Evolutionary conservation across 2,113 vertebrate species (phyloP), one percentile per base, ranked within the genome.

Genomic region (Pedionomus torquatus): DNA sequence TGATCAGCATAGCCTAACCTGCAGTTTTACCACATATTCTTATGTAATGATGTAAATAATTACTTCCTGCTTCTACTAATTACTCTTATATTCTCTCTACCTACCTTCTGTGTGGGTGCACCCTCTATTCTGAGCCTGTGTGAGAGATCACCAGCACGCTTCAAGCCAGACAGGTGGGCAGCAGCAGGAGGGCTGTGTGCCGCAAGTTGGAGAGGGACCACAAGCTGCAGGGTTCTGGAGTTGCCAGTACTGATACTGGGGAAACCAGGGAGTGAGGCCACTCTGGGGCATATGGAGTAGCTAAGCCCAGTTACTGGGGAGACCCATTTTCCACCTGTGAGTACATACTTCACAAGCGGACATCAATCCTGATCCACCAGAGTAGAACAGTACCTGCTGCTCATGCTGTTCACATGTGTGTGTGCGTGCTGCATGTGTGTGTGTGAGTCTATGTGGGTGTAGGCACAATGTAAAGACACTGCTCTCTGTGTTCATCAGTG

Each of bases 401-500:
- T n/a, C 1, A 1, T n/a, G 33, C 43, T 48, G 46, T 18, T n/a
- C 13, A 5, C 6, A 3, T 0, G 5, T 35, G n/a, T 35, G 43
- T 20, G 21, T 10, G 17, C 16, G 52, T 2, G 0, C 24, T 24
- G 28, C 12, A 13, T 16, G 15, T 13, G 37, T 48, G n/a, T 35
- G 17, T 35, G 20, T 49, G 63, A 28, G 43, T 11, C 33, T 61
- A 2, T 18, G 9, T 3, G 12, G 16, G 23, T 26, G 48, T 13
- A n/a, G n/a, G 18, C 18, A 46, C 23, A 39, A 58, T n/a, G 12
- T 51, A 64, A 37, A 51, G 43, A 28, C 23, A n/a, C 15, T 15
- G 23, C 35, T 35, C 17, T 61, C 35, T 33, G 31, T 49, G 63
- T 44, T 55, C 15, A 11, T 17, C 18, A 24, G 26, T 21, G 37